Evolutionary conservation across 2,888 invertebrate species (phyloP).

Genomic region (Meghimatium bilineatum): DNA sequence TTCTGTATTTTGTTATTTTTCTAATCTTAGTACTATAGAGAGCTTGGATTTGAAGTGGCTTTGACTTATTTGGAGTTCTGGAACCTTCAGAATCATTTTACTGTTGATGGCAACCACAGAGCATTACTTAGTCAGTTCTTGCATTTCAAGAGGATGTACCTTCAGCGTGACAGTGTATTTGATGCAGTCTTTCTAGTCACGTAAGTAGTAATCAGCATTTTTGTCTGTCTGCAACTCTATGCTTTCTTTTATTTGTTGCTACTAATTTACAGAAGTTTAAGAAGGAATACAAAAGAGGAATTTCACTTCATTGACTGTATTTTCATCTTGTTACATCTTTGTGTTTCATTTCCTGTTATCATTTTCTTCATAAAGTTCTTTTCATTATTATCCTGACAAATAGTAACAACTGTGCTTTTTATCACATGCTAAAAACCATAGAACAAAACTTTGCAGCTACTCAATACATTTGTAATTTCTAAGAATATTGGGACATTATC

Average conservation of each 20-base stretch:
- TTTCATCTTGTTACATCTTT: too few species aligned
- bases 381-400: too few species aligned
- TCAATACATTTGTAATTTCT: too few species aligned
- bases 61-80: constrained; percentile 98
- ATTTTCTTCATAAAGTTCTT: too few species aligned
- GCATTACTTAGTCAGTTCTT: constrained; percentile 93
- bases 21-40: constrained; percentile 89
- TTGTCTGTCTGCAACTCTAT: background rate
- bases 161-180: constrained; percentile 87
- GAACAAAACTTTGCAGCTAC: too few species aligned
- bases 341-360: too few species aligned
- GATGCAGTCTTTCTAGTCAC: constrained; percentile 95
- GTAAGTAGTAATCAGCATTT: constrained; percentile 80
- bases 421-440: too few species aligned
- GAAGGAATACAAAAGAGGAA: too few species aligned
- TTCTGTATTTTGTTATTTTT: background rate
- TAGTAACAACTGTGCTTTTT: too few species aligned
- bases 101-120: constrained; percentile 90
- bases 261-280: background rate
- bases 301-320: too few species aligned
- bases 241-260: background rate
- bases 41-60: constrained; percentile 94
- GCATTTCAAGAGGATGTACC: constrained; percentile 90
- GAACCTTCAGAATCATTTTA: constrained; percentile 90
- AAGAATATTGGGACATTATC: too few species aligned